Evolutionary conservation across 2,888 invertebrate genomes (phyloP).

Genomic region (Allygus modestus): DNA sequence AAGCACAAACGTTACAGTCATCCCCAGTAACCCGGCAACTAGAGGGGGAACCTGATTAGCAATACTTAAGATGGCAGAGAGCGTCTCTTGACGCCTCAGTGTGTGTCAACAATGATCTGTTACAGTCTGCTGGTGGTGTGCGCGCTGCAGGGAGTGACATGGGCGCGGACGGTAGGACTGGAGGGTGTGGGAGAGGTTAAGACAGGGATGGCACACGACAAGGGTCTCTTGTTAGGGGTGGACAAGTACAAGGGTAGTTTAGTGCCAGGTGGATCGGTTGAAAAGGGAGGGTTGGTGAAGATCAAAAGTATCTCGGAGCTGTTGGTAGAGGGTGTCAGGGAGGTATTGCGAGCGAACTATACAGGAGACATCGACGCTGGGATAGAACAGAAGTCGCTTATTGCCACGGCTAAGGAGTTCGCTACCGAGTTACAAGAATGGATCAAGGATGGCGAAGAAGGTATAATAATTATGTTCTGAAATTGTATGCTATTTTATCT

Average conservation of each 20-base stretch:
- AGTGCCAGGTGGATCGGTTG: slow-evolving; percentile 2
- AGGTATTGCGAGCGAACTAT: neutral
- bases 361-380: slow-evolving; percentile 28
- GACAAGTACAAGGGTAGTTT: neutral
- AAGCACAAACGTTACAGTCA: slow-evolving; percentile 4
- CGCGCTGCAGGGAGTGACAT: neutral
- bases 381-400: slow-evolving; percentile 29
- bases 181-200: neutral
- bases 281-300: neutral
- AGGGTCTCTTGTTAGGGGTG: neutral
- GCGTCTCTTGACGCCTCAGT: neutral
- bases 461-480: neutral
- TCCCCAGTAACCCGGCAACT: slow-evolving; percentile 2
- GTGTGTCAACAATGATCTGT: neutral
- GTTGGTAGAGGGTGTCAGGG: slow-evolving; percentile 42
- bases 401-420: neutral
- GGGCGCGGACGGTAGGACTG: neutral
- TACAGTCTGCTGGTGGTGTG: slow-evolving; percentile 25
- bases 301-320: neutral
- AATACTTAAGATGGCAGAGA: slow-evolving; percentile 33
- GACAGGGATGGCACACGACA: neutral
- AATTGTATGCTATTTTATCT: neutral
- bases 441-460: slow-evolving; percentile 37
- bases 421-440: neutral
- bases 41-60: slow-evolving; percentile 39